Evolutionary conservation across 2,797 vertebrate genomes (phyloP), one percentile per base, ranked within the genome.

Genomic region (Hirundo rustica): DNA sequence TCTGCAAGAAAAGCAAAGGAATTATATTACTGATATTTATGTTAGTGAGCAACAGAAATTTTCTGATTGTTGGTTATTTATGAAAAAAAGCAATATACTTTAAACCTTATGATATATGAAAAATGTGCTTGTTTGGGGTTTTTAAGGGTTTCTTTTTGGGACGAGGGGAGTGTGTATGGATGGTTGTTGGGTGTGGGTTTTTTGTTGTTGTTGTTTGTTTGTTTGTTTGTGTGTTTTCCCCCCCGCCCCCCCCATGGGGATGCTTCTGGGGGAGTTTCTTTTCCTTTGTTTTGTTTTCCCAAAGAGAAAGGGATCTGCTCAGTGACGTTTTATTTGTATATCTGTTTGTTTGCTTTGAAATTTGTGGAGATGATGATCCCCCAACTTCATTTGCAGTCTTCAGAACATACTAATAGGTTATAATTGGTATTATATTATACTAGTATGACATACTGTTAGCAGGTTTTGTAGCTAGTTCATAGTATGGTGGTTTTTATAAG

Each of bases 211-310:
- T n/a, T n/a, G n/a, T n/a, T n/a, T n/a, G n/a, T n/a, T n/a, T n/a
- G n/a, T n/a, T n/a, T n/a, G n/a, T n/a, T n/a, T n/a, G n/a, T n/a
- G n/a, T n/a, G n/a, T n/a, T n/a, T n/a, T n/a, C n/a, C n/a, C n/a
- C n/a, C n/a, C n/a, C n/a, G n/a, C n/a, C n/a, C n/a, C n/a, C n/a
- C n/a, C n/a, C n/a, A n/a, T n/a, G 36, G 36, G 3, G 4, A 1
- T 0, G 0, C 16, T 58, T 72, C 14, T 6, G 9, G 9, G 8
- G 1, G 8, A 1, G 13, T 42, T 76, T n/a, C 2, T 42, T 66
- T 77, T 50, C 1, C 10, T 55, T 78, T 53, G 2, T 10, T 40
- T 45, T 61, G 4, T 53, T 76, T 79, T 29, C 16, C 22, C 20
- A 36, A 55, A 81, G 16, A 54, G 11, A 72, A 87, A 30, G 19